These are phyloP conservation scores for Amia ocellicauda DNA, from an alignment of 2,113 vertebrate species.

Conservation along the genomic window DNA sequence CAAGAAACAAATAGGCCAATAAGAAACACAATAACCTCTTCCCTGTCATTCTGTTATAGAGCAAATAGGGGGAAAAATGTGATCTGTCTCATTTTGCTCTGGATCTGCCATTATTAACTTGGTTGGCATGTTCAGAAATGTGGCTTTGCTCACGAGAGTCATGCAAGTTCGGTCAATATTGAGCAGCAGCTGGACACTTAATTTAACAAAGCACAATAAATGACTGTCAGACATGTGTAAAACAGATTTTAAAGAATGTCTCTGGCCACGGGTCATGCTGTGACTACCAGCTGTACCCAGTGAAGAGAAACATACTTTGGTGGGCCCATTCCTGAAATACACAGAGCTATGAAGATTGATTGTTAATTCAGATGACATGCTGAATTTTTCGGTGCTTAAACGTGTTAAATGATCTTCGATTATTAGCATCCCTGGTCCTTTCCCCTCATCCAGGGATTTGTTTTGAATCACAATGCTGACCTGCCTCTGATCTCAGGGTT, in stretches of 20 bases:
- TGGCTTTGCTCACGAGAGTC: conserved; percentile 30
- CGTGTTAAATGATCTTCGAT: too few species aligned
- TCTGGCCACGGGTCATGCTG: conserved; percentile 38
- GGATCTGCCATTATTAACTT: conserved; percentile 23
- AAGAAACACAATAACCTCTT: too few species aligned
- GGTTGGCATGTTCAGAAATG: conserved; percentile 16
- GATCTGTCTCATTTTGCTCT: not conserved
- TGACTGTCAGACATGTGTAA: conserved; percentile 36
- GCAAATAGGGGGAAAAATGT: not conserved
- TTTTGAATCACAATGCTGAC: too few species aligned
- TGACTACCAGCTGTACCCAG: conserved; percentile 26
- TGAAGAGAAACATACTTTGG: conserved; percentile 23
- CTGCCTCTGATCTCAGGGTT: conserved; percentile 13
- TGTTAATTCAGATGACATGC: too few species aligned
- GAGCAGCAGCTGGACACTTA: conserved; percentile 5
- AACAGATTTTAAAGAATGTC: conserved; percentile 34
- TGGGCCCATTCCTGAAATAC: not conserved
- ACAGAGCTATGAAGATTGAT: too few species aligned
- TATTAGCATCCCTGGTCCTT: too few species aligned
- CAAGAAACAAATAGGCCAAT: too few species aligned
- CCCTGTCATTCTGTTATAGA: conserved; percentile 5
- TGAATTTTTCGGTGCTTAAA: too few species aligned
- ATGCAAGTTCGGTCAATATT: conserved; percentile 29
- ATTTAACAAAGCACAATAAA: conserved; percentile 34
- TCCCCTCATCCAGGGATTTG: too few species aligned